These are phyloP conservation scores for Botia kubotai DNA, from an alignment of 2,797 vertebrate genomes.

Conservation along the genomic window DNA sequence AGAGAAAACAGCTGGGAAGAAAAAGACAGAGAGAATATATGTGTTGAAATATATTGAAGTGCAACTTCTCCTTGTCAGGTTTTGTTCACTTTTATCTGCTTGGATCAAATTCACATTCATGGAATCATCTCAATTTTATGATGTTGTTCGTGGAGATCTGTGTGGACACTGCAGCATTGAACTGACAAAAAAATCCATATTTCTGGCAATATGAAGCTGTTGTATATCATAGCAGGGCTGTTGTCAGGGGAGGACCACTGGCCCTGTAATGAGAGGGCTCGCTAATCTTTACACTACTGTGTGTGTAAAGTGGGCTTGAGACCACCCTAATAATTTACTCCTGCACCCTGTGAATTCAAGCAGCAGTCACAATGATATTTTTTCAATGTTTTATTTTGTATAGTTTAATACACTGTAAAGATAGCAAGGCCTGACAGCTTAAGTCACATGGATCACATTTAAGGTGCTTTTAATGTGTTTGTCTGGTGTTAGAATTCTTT, in stretches of 20 bases:
- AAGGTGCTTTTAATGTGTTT: background rate
- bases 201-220: constrained; percentile 23
- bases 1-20: constrained; percentile 21
- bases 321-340: background rate
- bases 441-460: background rate
- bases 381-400: background rate
- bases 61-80: constrained; percentile 13
- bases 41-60: constrained; percentile 17
- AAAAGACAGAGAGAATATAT: background rate
- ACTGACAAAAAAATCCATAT: constrained; percentile 30
- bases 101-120: constrained; percentile 29
- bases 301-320: background rate
- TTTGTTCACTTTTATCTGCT: constrained; percentile 33
- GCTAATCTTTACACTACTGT: background rate
- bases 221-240: constrained; percentile 10
- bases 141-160: constrained; percentile 22
- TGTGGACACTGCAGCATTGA: constrained; percentile 21
- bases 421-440: background rate
- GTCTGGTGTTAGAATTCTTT: background rate
- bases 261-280: no score
- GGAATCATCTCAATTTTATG: background rate
- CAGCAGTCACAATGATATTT: background rate
- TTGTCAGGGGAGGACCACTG: background rate
- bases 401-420: background rate
- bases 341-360: background rate